phyloP scores from a whole-genome alignment of 2,797 vertebrate genomes.

The Anabacerthia variegaticeps region DNA sequence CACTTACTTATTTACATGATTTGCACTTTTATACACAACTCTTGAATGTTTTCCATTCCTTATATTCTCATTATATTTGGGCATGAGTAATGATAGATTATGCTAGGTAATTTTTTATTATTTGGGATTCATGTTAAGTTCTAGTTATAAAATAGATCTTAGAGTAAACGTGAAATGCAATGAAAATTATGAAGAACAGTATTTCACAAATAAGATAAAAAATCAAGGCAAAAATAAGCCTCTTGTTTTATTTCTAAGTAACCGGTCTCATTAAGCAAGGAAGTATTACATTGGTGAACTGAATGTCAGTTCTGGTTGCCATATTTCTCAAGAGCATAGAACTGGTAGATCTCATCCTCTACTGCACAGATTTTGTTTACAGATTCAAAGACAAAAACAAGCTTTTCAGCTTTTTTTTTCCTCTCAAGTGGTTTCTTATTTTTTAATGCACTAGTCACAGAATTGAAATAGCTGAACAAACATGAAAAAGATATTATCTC shows the following conservation, averaged over 20 bases:
- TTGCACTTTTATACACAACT: background rate
- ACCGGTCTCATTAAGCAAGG: background rate
- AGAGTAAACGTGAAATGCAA: background rate
- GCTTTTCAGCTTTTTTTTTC: conserved; percentile 11
- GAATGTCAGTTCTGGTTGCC: background rate
- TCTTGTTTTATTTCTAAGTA: background rate
- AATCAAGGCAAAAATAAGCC: conserved; percentile 3
- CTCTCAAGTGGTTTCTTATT: conserved; percentile 28
- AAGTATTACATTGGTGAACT: background rate
- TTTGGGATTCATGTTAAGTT: background rate
- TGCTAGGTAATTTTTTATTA: background rate
- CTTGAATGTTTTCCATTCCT: background rate
- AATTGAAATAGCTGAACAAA: conserved; percentile 50
- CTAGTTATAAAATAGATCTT: background rate
- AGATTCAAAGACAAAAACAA: conserved; percentile 14
- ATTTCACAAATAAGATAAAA: conserved; percentile 9
- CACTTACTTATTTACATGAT: background rate
- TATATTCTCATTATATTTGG: background rate
- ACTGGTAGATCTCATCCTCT: background rate
- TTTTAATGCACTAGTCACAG: conserved; percentile 40
- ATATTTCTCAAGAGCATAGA: background rate
- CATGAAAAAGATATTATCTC: conserved; percentile 61
- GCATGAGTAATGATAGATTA: background rate
- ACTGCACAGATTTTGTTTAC: conserved; percentile 17
- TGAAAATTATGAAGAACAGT: background rate